Base-by-base conservation (phyloP, 2,797 vertebrate genomes). In the Spatula clypeata region DNA sequence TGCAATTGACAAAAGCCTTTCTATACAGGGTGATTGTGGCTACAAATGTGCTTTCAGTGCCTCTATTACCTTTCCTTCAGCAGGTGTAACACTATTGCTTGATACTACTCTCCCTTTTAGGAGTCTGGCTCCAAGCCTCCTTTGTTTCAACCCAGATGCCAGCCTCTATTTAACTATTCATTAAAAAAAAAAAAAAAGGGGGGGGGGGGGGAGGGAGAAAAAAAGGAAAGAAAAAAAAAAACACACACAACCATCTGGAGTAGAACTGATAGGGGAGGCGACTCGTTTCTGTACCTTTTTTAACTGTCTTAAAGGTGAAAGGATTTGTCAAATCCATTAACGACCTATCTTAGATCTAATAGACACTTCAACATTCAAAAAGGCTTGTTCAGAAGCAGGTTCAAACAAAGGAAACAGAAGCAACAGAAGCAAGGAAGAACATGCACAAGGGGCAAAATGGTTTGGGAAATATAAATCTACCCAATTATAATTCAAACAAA, bases 131-230 rank as follows among this genome's bases (percentile, higher is more conserved):
- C 80, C 87, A 93, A 97, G 97, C 96, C 96, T 94, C 79, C 94
- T 98, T 98, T 98, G 96, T 98, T 98, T 97, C 95, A 94, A 84
- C 86, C 86, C 96, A 97, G 94, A 98, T 97, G 97, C 93, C 95
- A 97, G 91, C 70, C 83, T 97, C 93, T 97, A 96, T 97, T 98
- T 98, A 96, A 91, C 80, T 94, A 92, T 98, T 96, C 94, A 95
- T 97, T 79, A 83, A 84, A 92, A 71, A 93, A 96, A 93, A 42
- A 76, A 89, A 79, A 27, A n/a, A 38, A 16, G 6, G 3, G 18
- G 17, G 4, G 19, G 44, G 44, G 18, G 18, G 18, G 2, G 4
- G 3, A 1, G 20, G 44, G 64, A 15, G 70, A 89, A 82, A n/a
- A 38, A 21, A 23, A 65, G 23, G 9, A 11, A 21, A 26, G 31